phyloP scores from a whole-genome alignment of 1,140 invertebrate genomes.

The Euborellia annulipes region DNA sequence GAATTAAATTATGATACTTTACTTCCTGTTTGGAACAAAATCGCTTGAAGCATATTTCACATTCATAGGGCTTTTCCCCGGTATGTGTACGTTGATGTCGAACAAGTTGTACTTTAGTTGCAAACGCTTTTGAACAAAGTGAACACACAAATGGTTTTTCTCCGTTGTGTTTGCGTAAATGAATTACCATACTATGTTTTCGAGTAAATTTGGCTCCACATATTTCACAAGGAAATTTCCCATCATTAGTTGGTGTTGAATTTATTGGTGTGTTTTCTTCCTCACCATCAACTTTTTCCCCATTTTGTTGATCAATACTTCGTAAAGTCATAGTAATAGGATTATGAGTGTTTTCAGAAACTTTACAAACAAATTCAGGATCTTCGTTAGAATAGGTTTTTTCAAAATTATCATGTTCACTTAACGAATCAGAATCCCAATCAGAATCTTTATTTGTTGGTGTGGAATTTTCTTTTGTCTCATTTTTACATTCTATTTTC shows the following conservation, averaged over 20 bases:
- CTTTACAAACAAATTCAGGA: not conserved
- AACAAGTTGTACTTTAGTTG: slow-evolving; percentile 19
- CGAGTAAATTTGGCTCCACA: slow-evolving; percentile 5
- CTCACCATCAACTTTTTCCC: not conserved
- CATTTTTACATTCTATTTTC: not conserved
- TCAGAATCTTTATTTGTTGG: not conserved
- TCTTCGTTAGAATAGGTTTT: not conserved
- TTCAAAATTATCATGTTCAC: not conserved
- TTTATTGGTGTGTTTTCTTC: not conserved
- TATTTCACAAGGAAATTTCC: slow-evolving; percentile 1
- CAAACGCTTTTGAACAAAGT: slow-evolving; percentile 2
- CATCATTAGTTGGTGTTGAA: not conserved
- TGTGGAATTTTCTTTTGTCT: not conserved
- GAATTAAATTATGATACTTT: not conserved
- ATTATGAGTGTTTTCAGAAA: not conserved
- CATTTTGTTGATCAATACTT: not conserved
- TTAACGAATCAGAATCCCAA: not conserved
- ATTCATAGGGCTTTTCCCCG: slow-evolving; percentile 39
- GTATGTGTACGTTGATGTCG: slow-evolving; percentile 46
- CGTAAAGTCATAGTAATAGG: not conserved
- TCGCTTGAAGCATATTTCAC: too few relatives aligned
- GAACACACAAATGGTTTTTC: not conserved
- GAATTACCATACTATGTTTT: slow-evolving; percentile 2
- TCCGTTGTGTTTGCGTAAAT: slow-evolving; percentile 1
- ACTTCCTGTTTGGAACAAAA: too few relatives aligned